Conservation (phyloP, 2,797 vertebrate genomes). For the Cirrhinus molitorella region DNA sequence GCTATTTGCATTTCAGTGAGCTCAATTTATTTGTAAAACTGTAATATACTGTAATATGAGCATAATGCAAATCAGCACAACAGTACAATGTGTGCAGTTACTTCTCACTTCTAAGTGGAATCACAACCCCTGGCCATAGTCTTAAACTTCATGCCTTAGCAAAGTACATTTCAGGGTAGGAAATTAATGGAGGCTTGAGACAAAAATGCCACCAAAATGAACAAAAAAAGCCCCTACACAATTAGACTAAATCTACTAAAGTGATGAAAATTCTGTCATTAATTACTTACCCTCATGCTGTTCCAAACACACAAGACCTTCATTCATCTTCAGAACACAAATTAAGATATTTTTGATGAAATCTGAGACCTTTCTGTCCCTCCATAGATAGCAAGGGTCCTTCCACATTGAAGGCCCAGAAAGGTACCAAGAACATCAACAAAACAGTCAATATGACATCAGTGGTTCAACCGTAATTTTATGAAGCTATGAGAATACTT, state of each 20-base stretch:
- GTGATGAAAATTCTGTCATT: too few relatives aligned
- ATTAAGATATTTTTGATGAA: too few relatives aligned
- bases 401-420: too few relatives aligned
- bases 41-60: neutral
- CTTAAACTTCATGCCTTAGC: neutral
- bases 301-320: too few relatives aligned
- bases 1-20: neutral
- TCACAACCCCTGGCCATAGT: neutral
- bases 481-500: too few relatives aligned
- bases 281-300: too few relatives aligned
- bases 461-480: too few relatives aligned
- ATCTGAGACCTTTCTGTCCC: too few relatives aligned
- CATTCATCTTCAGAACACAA: too few relatives aligned
- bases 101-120: neutral
- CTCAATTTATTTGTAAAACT: constrained; percentile 24
- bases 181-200: neutral
- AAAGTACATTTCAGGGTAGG: neutral
- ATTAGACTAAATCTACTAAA: neutral
- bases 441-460: too few relatives aligned
- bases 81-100: neutral
- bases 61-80: neutral
- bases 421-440: too few relatives aligned
- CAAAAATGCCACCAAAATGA: neutral
- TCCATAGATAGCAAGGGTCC: too few relatives aligned
- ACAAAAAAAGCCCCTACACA: neutral